A percentile compares a stretch with the other conserved stretches of the same genome.
phyloP scores from a whole-genome alignment of 2,113 vertebrate genomes.

The Sinocyclocheilus anshuiensis region DNA sequence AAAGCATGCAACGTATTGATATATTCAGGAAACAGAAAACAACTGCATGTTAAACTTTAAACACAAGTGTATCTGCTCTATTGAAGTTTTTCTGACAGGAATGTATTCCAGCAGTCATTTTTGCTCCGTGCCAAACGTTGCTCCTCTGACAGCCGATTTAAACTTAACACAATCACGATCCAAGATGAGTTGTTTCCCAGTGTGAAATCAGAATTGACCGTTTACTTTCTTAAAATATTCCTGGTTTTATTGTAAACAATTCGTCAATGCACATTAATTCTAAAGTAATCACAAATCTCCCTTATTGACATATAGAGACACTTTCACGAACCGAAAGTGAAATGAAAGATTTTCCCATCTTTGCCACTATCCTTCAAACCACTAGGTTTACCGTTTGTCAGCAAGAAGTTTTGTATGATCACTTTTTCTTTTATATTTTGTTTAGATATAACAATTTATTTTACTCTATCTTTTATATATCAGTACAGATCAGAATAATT shows the following conservation, averaged over 20 bases:
- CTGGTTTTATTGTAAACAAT: background rate
- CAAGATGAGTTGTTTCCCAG: background rate
- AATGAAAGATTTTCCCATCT: no score
- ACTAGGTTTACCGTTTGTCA: no score
- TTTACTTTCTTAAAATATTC: background rate
- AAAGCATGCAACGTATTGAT: background rate
- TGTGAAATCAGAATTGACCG: background rate
- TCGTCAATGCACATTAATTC: background rate
- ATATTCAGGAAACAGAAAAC: background rate
- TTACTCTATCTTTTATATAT: no score
- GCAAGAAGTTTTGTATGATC: no score
- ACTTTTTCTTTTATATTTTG: no score
- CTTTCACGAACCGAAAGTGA: no score
- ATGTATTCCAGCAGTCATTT: background rate
- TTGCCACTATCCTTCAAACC: no score
- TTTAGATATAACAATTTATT: no score
- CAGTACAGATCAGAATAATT: no score
- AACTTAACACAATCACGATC: background rate
- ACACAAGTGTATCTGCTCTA: background rate
- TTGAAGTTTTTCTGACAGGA: constrained; percentile 1
- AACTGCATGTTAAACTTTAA: background rate
- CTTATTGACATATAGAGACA: no score
- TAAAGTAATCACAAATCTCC: no score
- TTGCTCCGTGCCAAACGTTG: background rate
- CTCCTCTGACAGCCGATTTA: constrained; percentile 13